Percentiles rank a stretch among this genome's conserved stretches.
These are phyloP conservation scores for human (Homo sapiens) DNA, from an alignment of 2,113 vertebrate genomes.

Conservation along the genomic window GRCh38 chr7:45699001-45699500, in stretches of 20 bases:
- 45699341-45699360: background rate
- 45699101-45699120: background rate
- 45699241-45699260: background rate
- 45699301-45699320: background rate
- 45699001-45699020: background rate
- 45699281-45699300: background rate
- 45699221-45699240: background rate
- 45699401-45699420: background rate
- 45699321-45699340: background rate
- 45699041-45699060: background rate
- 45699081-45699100: too few relatives aligned
- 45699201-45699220: rapidly evolving
- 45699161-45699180: too few relatives aligned
- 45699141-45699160: background rate
- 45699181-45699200: background rate
- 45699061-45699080: background rate
- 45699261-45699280: background rate
- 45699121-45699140: too few relatives aligned
- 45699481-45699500: background rate
- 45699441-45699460: background rate
- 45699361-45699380: background rate
- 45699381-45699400: background rate
- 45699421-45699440: background rate
- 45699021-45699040: background rate
- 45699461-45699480: background rate